Evolutionary conservation across 2,888 invertebrate species (phyloP).

Genomic region (Latheticus oryzae): DNA sequence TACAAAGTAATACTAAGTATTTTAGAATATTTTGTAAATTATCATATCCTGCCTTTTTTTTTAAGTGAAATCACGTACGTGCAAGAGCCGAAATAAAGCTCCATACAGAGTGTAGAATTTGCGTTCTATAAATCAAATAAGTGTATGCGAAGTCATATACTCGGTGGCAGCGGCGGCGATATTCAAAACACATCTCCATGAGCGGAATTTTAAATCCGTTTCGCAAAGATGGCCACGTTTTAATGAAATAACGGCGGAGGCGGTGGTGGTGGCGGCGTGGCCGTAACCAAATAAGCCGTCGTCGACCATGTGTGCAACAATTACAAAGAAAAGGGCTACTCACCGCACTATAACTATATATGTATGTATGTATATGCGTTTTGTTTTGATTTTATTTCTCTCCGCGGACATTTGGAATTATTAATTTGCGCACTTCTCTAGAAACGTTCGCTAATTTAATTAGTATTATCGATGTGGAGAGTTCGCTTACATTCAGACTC

Average conservation of each 20-base stretch:
- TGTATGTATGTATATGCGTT: too few relatives aligned
- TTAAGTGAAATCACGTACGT: constrained; percentile 38
- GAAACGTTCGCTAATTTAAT: constrained; percentile 4
- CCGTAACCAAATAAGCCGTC: constrained; percentile 58
- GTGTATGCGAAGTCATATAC: constrained; percentile 61
- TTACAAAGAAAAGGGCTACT: constrained; percentile 57
- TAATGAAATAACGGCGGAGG: constrained; percentile 61
- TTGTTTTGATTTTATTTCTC: constrained; percentile 47
- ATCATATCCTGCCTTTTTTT: too few relatives aligned
- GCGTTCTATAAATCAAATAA: constrained; percentile 63
- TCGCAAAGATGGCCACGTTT: constrained; percentile 64
- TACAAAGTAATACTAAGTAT: too few relatives aligned
- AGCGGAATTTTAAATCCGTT: constrained; percentile 64
- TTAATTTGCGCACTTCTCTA: constrained; percentile 4
- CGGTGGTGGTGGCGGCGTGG: constrained; percentile 49
- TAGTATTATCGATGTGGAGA: background rate
- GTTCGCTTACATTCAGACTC: background rate
- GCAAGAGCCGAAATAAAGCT: constrained; percentile 38
- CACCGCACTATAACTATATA: too few relatives aligned
- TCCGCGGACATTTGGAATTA: constrained; percentile 26
- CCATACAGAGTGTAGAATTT: constrained; percentile 37
- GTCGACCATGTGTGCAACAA: constrained; percentile 55
- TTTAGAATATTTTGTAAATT: too few relatives aligned
- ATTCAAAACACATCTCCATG: constrained; percentile 63
- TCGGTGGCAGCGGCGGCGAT: constrained; percentile 53